Base-by-base conservation (phyloP, 2,113 vertebrate genomes). In the Proteles cristata region DNA sequence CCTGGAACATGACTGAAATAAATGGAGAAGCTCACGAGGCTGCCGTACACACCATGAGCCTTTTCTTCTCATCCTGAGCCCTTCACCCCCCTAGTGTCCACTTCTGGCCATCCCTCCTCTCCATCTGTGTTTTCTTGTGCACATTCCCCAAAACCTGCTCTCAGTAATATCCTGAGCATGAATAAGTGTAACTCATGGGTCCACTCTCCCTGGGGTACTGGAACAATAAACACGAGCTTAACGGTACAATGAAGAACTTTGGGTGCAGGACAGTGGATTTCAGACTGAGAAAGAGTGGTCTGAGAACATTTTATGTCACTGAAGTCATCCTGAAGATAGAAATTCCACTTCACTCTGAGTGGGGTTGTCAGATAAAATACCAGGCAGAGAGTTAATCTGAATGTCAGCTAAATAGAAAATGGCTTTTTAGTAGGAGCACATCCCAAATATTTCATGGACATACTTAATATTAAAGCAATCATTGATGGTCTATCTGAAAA, bases 401-500 rank as follows among this genome's bases (percentile, higher is more conserved):
- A 58, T 53, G 25, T 21, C 66, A 97, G 53, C 43, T 69, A 82
- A 82, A 39, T 0, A 71, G 4, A 35, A 58, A 26, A 19, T 43
- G 11, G 23, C 17, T 66, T 55, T 74, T 84, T 90, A 45, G 19
- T 58, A 79, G 66, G 88, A 93, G 16, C 33, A 66, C 31, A 58
- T 80, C 43, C 11, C 43, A 93, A 58, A 28, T 74, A 31, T 55
- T 65, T 2, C 8, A 31, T 85, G 55, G n/a, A 45, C 12, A 76
- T 55, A 86, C 23, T 90, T 73, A 91, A 88, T 17, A 31, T 6
- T 53, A 84, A 53, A 92, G 31, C 53, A 58, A n/a, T 61, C 31
- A 17, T 33, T 63, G 63, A 61, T 43, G 58, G 15, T 82, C 26
- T 79, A 21, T 50, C 74, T 89, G 50, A 94, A 85, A 45, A 48